Base-by-base conservation (phyloP, 1,140 invertebrate species). In the Drosophila eugracilis region DNA sequence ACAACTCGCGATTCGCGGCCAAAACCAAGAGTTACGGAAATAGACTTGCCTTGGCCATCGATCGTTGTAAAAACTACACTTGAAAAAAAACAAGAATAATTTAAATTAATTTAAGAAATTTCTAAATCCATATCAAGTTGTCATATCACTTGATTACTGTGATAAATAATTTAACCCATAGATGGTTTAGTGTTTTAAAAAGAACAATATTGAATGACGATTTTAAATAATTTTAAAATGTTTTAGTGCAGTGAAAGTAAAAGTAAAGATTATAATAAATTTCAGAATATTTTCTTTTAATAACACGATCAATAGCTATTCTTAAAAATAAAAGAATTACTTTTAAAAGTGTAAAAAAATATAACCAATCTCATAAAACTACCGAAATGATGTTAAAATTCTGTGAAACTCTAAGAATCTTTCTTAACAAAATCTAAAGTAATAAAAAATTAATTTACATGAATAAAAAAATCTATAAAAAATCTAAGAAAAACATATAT, bases 31-130 rank as follows among this genome's bases (percentile, higher is more conserved):
- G 62, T 50, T 42, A 70, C 53, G 39, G 28, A 78, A 52, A 54
- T 62, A 50, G 45, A 54, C 45, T 75, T 59, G 75, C 77, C 73
- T 86, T 85, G 73, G 81, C 81, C 76, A 85, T 85, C 80, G 80
- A 85, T 85, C 80, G 80, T 37, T 47, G 5, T 28, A 10, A 6
- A 5, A 45, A 17, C 9, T 48, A 62, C 57, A 45, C 50, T 7
- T n/a, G 1, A 34, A 9, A 9, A 57, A 60, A 55, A 17, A 9
- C 15, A 3, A 3, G 19, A 6, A 12, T n/a, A 21, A 1, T 3
- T 9, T 37, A 3, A 3, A 17, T 37, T 0, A 6, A 5, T 15
- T 15, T 1, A 15, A 6, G 10, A 19, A 39, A 39, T 37, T 1
- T 1, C n/a, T n/a, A 10, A 39, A 39, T 17, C 15, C 36, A 39